Evolutionary conservation across 1,140 invertebrate genomes (phyloP), one percentile per base, ranked within the genome.

Genomic region (Glomeris maerens): DNA sequence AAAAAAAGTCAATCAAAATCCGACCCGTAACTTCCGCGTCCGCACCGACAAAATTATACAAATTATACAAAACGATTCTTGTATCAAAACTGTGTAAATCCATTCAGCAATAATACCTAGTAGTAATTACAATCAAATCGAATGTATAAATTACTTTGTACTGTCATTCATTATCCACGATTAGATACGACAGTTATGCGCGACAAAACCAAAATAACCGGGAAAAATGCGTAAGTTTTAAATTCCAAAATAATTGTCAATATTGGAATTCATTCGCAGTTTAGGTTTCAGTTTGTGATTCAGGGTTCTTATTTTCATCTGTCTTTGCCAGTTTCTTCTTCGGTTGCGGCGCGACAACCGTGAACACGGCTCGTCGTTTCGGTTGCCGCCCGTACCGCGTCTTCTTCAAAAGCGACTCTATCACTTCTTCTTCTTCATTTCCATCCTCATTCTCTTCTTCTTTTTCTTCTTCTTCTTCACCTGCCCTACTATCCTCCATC

Each of bases 351-450:
- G 22, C 26, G 7, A 27, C n/a, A 27, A 38, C 25, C 4, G 46
- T 48, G 28, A 45, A 48, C 31, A 23, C 5, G 26, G 7, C 7
- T 5, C 27, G 46, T 48, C 39, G 7, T 36, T 48, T 48, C 3
- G 46, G 46, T 41, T 48, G 46, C 7, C 46, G 3, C 20, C 46
- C 46, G 3, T 27, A 48, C 20, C 46, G 29, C 14, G 46, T 48
- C 7, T 10, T 5, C 21, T 36, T 41, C 3, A 20, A 20, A 10
- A 25, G 5, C 3, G 3, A 4, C 7, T 17, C 27, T 38, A 20
- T 3, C 5, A 48, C 21, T 3, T 45, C 5, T 20, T 48, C 20
- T 3, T 5, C 3, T 10, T 36, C 20, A 20, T 36, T 36, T 36
- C 22, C 45, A 4, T 46, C 45, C 5, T 4, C 28, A 38, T 25